Evolutionary conservation across 2,888 invertebrate genomes (phyloP).

Genomic region (Polydrusus pterygomalis): DNA sequence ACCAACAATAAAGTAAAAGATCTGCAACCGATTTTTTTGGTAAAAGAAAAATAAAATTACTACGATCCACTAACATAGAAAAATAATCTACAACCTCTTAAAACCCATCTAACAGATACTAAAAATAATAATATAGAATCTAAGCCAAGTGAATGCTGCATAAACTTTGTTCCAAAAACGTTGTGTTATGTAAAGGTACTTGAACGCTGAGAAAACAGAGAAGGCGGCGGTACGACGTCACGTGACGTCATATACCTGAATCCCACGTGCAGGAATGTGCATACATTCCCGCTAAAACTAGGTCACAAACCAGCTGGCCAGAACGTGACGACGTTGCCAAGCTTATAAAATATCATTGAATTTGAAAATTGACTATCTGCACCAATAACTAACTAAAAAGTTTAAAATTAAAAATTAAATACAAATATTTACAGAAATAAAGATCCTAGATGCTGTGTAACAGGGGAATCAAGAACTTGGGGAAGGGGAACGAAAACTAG

Average conservation of each 20-base stretch:
- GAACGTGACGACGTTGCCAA: constrained; percentile 46
- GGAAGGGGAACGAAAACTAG: no score
- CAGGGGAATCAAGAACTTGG: no score
- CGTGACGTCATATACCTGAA: constrained; percentile 70
- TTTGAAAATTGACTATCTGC: constrained; percentile 5
- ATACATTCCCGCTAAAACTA: constrained; percentile 68
- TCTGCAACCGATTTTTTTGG: no score
- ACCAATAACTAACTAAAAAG: no score
- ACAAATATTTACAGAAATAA: no score
- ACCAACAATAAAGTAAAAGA: neutral
- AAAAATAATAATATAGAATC: constrained; percentile 22
- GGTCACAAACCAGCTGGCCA: constrained; percentile 64
- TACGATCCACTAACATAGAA: no score
- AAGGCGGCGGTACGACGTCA: constrained; percentile 65
- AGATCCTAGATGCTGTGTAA: no score
- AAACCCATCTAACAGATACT: constrained; percentile 1
- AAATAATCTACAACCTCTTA: neutral
- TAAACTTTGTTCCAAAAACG: constrained; percentile 31
- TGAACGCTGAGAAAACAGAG: constrained; percentile 54
- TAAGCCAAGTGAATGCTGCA: constrained; percentile 17
- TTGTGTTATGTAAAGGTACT: constrained; percentile 51
- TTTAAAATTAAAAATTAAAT: no score
- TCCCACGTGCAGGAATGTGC: constrained; percentile 72
- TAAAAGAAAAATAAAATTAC: no score
- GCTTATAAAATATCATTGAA: neutral